phyloP scores from a whole-genome alignment of 2,797 vertebrate genomes.

The Danionella dracula region DNA sequence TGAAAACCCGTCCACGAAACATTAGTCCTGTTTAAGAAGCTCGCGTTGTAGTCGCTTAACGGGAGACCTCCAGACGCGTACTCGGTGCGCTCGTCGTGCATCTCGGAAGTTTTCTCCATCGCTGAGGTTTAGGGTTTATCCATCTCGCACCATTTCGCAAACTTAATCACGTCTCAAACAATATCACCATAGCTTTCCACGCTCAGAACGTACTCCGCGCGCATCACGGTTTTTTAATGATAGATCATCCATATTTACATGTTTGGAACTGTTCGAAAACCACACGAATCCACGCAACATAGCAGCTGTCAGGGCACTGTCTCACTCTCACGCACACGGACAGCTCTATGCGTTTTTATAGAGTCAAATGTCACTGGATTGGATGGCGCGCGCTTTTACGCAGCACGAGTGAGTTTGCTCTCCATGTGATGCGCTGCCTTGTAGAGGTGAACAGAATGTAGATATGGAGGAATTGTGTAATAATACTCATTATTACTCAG shows the following conservation, averaged over 20 bases:
- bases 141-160: too few species aligned
- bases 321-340: background rate
- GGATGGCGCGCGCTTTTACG: constrained; percentile 37
- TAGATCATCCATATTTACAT: too few species aligned
- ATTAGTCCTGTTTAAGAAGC: constrained; percentile 56
- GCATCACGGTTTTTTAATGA: background rate
- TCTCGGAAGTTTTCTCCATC: constrained; percentile 43
- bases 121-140: constrained; percentile 48
- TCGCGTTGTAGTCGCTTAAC: constrained; percentile 50
- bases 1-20: constrained; percentile 46
- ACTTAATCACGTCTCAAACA: background rate
- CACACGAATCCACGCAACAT: too few species aligned
- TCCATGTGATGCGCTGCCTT: background rate
- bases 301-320: background rate
- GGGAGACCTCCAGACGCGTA: constrained; percentile 48
- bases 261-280: too few species aligned
- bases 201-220: background rate
- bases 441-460: background rate
- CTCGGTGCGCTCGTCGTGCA: constrained; percentile 56
- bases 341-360: constrained; percentile 25
- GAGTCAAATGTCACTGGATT: constrained; percentile 16
- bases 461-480: background rate
- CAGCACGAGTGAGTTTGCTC: background rate
- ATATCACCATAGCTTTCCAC: background rate
- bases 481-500: too few species aligned